A percentile compares a stretch with the other conserved stretches of the same genome.
Evolutionary conservation across 1,140 invertebrate genomes (phyloP).

Genomic region (Diprion similis): DNA sequence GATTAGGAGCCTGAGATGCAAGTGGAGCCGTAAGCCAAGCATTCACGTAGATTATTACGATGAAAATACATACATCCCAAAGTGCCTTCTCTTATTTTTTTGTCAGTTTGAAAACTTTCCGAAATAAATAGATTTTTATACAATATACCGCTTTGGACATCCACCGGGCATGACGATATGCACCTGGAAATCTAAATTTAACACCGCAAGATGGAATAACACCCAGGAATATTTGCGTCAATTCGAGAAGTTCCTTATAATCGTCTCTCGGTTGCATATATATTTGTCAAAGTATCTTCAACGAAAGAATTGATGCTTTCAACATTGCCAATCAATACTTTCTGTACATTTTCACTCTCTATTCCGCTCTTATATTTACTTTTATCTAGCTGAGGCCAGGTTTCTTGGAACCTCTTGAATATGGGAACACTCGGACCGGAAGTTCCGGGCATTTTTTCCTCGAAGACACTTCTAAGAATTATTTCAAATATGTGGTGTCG

Average conservation of each 20-base stretch:
- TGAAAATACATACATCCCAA: conserved; percentile 32
- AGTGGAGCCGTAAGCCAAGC: conserved; percentile 34
- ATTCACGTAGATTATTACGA: conserved; percentile 37
- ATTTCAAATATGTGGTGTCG: conserved; percentile 32
- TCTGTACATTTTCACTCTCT: conserved; percentile 22
- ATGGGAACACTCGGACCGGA: conserved; percentile 24
- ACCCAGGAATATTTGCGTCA: conserved; percentile 47
- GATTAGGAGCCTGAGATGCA: conserved; percentile 29
- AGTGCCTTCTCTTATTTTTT: conserved; percentile 27
- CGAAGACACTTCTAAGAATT: conserved; percentile 28
- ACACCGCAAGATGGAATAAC: conserved; percentile 27
- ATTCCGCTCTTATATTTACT: background rate
- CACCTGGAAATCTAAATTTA: conserved; percentile 49
- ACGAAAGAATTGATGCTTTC: conserved; percentile 28
- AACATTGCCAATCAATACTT: conserved; percentile 18
- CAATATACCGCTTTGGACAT: conserved; percentile 53
- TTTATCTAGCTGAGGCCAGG: conserved; percentile 24
- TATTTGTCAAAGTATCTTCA: conserved; percentile 21
- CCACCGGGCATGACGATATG: conserved; percentile 50
- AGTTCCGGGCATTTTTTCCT: conserved; percentile 23
- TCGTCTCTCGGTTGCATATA: conserved; percentile 39
- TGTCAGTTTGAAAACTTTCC: conserved; percentile 11
- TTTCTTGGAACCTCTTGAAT: conserved; percentile 30
- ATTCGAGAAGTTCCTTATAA: conserved; percentile 51
- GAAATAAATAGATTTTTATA: conserved; percentile 48